Base-by-base conservation (phyloP, 92 coral and sea anemone genomes). In the Epizoanthus illoricatus region DNA sequence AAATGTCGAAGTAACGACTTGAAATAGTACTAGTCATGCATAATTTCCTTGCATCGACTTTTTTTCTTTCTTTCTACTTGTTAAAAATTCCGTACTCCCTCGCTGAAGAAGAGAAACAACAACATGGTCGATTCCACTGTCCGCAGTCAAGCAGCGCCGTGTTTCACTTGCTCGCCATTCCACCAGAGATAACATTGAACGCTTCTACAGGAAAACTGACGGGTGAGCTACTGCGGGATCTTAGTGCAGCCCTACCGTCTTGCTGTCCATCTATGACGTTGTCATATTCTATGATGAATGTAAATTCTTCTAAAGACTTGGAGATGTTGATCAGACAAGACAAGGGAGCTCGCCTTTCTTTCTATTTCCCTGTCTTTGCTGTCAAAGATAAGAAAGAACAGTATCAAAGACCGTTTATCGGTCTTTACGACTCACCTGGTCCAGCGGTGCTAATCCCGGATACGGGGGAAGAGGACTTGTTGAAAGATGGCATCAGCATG, bases 361-460 rank as follows among this genome's bases (percentile, higher is more conserved):
- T 75, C 40, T 75, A 59, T 59, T 75, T 75, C 43, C 80, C 80
- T 18, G 80, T 75, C 15, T 36, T 75, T 57, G 65, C 80, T 42
- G 67, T 36, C 66, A 58, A 5, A 16, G 18, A 39, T 12, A 66
- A 59, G 2, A 58, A 13, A 39, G 68, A 39, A 28, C 80, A 75
- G 55, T 75, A 75, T 7, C 80, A 75, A 16, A 58, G 80, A 62
- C 80, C 80, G 13, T 75, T 33, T 7, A 36, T 75, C 33, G 56
- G 56, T 52, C 56, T 52, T 12, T 52, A 52, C 56, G 12, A 52
- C 2, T 52, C 56, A 9, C 56, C 56, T 52, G 56, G 56, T 13
- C 56, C 56, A 3, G 56, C 56, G 13, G 56, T 52, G 56, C 56
- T 52, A 52, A 11, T 52, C 56, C 56, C 56, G 16, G 56, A 5